phyloP scores from a whole-genome alignment of 2,113 vertebrate species.

The Drymodes brunneopygia region DNA sequence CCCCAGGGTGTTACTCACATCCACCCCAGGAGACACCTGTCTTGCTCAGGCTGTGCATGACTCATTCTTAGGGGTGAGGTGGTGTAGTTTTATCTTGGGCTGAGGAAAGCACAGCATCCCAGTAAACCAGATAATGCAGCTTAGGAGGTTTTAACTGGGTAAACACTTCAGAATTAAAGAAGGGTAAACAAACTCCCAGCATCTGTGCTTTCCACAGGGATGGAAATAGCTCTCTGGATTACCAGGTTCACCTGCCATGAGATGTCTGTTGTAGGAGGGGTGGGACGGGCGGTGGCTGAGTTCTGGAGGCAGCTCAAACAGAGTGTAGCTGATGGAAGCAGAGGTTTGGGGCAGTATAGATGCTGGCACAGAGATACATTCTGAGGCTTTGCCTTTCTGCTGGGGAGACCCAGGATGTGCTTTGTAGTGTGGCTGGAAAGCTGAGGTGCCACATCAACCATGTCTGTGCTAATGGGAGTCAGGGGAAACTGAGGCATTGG shows the following conservation, averaged over 20 bases:
- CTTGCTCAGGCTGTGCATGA: neutral
- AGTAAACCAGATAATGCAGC: slow-evolving; percentile 60
- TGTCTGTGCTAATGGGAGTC: neutral
- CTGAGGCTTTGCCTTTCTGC: neutral
- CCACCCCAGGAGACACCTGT: neutral
- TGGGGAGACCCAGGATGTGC: neutral
- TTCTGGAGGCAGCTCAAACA: neutral
- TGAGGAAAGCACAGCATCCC: slow-evolving; percentile 9
- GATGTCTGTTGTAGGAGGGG: neutral
- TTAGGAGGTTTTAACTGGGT: slow-evolving; percentile 49
- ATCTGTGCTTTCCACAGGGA: neutral
- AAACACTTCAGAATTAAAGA: slow-evolving; percentile 51
- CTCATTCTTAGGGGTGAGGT: neutral
- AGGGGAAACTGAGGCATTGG: neutral
- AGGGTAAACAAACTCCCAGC: slow-evolving; percentile 32
- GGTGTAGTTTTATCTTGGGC: slow-evolving; percentile 20
- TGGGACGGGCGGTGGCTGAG: neutral
- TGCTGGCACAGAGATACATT: neutral
- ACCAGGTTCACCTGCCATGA: neutral
- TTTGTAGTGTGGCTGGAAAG: neutral
- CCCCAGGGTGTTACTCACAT: neutral
- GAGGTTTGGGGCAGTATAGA: neutral
- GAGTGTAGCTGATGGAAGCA: neutral
- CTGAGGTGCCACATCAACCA: neutral
- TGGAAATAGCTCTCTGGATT: slow-evolving; percentile 10